Percentiles rank a stretch among this genome's conserved stretches.
These are phyloP conservation scores for Enteromius anoplus DNA, from an alignment of 2,797 vertebrate genomes.

Conservation along the genomic window DNA sequence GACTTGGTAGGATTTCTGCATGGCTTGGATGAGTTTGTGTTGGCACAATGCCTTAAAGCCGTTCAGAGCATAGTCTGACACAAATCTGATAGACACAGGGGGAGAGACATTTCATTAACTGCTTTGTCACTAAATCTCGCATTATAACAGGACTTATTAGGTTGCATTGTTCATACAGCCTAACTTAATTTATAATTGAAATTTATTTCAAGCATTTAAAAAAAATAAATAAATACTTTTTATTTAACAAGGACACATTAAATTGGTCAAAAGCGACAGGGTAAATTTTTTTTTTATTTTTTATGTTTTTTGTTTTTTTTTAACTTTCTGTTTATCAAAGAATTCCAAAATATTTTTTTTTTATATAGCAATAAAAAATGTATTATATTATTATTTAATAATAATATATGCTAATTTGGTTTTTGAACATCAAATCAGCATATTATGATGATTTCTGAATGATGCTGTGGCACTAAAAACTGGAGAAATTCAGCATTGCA, in stretches of 20 bases:
- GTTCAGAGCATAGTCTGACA: slow-evolving; percentile 86
- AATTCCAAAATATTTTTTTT: background rate
- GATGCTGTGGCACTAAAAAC: background rate
- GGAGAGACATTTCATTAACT: background rate
- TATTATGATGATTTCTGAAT: background rate
- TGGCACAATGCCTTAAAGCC: slow-evolving; percentile 91
- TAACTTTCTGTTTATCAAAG: background rate
- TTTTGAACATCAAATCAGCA: background rate
- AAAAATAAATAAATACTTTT: background rate
- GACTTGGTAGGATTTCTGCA: slow-evolving; percentile 76
- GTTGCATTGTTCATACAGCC: background rate
- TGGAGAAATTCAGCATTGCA: background rate
- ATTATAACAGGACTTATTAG: background rate
- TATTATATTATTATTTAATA: background rate
- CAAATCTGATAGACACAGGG: slow-evolving; percentile 77
- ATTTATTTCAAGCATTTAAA: background rate
- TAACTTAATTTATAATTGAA: background rate
- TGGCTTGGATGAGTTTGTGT: slow-evolving; percentile 88
- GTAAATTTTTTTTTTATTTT: background rate
- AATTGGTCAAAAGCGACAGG: background rate
- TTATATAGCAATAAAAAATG: background rate
- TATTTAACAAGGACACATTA: background rate
- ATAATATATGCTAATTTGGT: background rate
- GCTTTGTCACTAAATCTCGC: background rate
- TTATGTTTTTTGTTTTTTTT: too few species aligned